Base-by-base conservation (phyloP, 2,888 invertebrate genomes). In the Paralinhomoeus sp. region DNA sequence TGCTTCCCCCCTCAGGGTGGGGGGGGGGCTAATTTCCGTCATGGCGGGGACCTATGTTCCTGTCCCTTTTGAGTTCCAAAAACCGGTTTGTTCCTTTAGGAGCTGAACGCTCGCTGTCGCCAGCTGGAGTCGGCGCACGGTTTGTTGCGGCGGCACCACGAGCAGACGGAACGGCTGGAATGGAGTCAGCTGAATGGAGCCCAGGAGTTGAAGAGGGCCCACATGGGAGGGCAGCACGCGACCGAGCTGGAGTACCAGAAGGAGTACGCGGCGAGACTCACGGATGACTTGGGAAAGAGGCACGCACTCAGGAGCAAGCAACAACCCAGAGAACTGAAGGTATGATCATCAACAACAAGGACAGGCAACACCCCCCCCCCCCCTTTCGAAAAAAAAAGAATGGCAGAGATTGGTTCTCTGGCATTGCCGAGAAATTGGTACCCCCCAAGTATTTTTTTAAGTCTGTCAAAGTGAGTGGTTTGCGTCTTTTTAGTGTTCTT, bases 311-410 rank as follows among this genome's bases (percentile, higher is more conserved):
- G 97, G 68, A 74, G 87, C 55, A 85, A 91, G 63, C 91, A 93
- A 64, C 93, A 93, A 68, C 97, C 97, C 45, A 87, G 93, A 70
- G 89, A 91, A 68, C 75, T 97, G 57, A 89, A 89, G 74, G 84
- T n/a, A n/a, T n/a, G n/a, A n/a, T n/a, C n/a, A n/a, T n/a, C n/a
- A n/a, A n/a, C n/a, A n/a, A n/a, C n/a, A n/a, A n/a, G n/a, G n/a
- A n/a, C n/a, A n/a, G n/a, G n/a, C n/a, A n/a, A n/a, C n/a, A n/a
- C n/a, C n/a, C n/a, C n/a, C n/a, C n/a, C n/a, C n/a, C n/a, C n/a
- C n/a, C n/a, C n/a, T n/a, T n/a, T n/a, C n/a, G n/a, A n/a, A n/a
- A n/a, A n/a, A n/a, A n/a, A n/a, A n/a, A n/a, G n/a, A n/a, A n/a
- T n/a, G n/a, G n/a, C n/a, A n/a, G n/a, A n/a, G n/a, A n/a, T n/a